Percentiles rank a stretch among this genome's conserved stretches.
Conservation (phyloP, 1,140 invertebrate genomes). For the Gryllus bimaculatus region DNA sequence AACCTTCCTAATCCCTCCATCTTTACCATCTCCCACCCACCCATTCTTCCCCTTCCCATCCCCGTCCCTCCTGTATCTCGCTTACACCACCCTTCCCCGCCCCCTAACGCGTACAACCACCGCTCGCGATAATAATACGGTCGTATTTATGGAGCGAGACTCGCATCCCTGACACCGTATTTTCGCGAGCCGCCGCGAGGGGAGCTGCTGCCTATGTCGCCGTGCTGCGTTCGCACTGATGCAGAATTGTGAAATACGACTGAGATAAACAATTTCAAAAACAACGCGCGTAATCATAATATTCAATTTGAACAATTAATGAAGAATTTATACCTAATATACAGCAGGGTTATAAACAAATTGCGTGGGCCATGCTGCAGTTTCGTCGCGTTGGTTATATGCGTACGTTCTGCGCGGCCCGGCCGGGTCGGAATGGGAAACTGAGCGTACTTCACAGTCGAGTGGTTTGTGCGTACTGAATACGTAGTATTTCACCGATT, state of each 20-base stretch:
- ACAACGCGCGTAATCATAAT: neutral
- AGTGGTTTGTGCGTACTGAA: no score
- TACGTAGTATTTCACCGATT: no score
- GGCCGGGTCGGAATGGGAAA: no score
- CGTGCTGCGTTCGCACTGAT: no score
- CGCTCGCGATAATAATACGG: neutral
- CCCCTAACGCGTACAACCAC: neutral
- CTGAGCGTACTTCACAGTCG: no score
- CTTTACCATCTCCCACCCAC: no score
- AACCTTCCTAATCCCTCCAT: no score
- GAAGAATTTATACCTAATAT: slow-evolving; percentile 6
- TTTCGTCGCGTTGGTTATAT: neutral
- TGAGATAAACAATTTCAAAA: slow-evolving; percentile 1
- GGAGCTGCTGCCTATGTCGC: neutral
- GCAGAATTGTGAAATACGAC: neutral
- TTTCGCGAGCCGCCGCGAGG: no score
- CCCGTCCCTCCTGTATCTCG: neutral
- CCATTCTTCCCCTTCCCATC: no score
- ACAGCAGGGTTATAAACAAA: neutral
- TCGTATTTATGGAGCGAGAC: neutral
- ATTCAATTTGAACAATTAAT: slow-evolving; percentile 6
- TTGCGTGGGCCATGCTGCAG: neutral
- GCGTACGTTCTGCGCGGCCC: no score
- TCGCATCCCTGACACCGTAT: no score
- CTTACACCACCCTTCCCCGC: neutral